Percentiles rank a stretch among this genome's conserved stretches.
Evolutionary conservation across 2,113 vertebrate species (phyloP).

Genomic region (Synodontis membranacea): DNA sequence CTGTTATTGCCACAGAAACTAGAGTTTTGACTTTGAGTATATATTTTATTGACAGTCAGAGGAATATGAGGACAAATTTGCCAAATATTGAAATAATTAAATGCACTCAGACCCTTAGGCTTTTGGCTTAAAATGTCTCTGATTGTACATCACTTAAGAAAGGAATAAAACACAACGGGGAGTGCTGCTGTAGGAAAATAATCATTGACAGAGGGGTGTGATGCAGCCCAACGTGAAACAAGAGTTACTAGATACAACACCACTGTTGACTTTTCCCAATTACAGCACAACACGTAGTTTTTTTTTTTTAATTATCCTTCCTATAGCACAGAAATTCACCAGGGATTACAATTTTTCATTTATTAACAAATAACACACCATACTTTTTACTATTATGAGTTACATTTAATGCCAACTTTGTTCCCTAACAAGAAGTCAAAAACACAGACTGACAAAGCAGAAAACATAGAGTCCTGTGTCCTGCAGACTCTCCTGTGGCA

Average conservation of each 20-base stretch:
- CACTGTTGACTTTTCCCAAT: not conserved
- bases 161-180: not conserved
- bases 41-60: not conserved
- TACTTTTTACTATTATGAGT: too few relatives aligned
- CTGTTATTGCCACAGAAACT: not conserved
- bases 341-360: too few relatives aligned
- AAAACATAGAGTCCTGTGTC: too few relatives aligned
- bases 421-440: too few relatives aligned
- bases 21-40: not conserved
- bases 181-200: not conserved
- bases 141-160: not conserved
- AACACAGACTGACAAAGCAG: too few relatives aligned
- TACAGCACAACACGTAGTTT: too few relatives aligned
- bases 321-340: too few relatives aligned
- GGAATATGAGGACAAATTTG: not conserved
- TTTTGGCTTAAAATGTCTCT: not conserved
- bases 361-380: too few relatives aligned
- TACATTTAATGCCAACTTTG: too few relatives aligned
- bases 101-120: not conserved
- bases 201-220: not conserved
- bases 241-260: not conserved
- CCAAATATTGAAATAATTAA: not conserved
- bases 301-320: too few relatives aligned
- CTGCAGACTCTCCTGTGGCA: too few relatives aligned
- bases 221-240: not conserved